Evolutionary conservation across 2,797 vertebrate genomes (phyloP).

Genomic region (Hydrolagus colliei): DNA sequence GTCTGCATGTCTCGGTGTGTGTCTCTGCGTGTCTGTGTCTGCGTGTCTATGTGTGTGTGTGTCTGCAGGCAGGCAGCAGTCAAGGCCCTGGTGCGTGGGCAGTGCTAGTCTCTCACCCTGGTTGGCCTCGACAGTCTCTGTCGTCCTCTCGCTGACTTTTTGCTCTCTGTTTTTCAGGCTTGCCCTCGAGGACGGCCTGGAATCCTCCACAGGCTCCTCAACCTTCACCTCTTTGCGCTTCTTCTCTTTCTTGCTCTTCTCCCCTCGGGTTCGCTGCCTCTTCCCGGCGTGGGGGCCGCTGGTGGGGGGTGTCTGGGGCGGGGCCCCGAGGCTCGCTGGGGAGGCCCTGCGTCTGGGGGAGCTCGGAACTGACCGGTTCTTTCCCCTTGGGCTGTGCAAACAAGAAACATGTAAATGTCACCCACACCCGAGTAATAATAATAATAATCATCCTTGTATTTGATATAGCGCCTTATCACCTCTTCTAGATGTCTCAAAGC

Average conservation of each 20-base stretch:
- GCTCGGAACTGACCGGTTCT: slow-evolving; percentile 71
- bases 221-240: slow-evolving; percentile 33
- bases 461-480: too few species aligned
- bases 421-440: too few species aligned
- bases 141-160: not conserved
- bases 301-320: slow-evolving; percentile 49
- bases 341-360: slow-evolving; percentile 61
- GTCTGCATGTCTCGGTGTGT: not conserved
- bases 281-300: slow-evolving; percentile 1
- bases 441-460: too few species aligned
- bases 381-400: slow-evolving; percentile 66
- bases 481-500: too few species aligned
- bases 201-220: slow-evolving; percentile 15
- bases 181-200: not conserved
- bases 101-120: not conserved
- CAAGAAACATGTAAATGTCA: not conserved
- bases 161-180: not conserved
- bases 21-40: not conserved
- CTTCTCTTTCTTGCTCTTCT: slow-evolving; percentile 34
- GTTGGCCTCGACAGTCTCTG: not conserved
- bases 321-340: slow-evolving; percentile 56
- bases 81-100: not conserved
- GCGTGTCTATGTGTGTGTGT: not conserved
- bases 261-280: slow-evolving; percentile 33
- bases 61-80: not conserved